Percentiles rank a stretch among this genome's conserved stretches.
phyloP scores from a whole-genome alignment of 2,888 invertebrate species.

The Watsonalla binaria region DNA sequence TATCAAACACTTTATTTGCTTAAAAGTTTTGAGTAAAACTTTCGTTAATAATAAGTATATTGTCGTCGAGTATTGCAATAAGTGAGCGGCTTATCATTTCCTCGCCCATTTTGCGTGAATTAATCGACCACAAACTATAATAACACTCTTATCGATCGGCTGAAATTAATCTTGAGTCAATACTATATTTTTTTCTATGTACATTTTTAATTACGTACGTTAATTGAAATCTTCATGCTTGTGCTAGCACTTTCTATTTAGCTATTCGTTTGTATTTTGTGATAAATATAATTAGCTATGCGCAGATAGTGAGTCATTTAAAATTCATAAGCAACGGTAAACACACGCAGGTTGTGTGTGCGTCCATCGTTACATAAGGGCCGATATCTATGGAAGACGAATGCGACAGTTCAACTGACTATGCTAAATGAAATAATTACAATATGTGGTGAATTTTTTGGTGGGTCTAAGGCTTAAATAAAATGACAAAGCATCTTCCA shows the following conservation, averaged over 20 bases:
- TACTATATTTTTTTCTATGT: constrained; percentile 59
- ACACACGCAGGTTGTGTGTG: background rate
- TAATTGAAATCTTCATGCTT: constrained; percentile 62
- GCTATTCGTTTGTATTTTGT: constrained; percentile 35
- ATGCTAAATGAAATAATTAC: too few relatives aligned
- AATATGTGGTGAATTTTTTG: too few relatives aligned
- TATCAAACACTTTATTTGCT: background rate
- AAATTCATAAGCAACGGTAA: background rate
- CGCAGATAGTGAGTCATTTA: background rate
- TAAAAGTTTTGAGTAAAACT: background rate
- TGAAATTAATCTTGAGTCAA: constrained; percentile 69
- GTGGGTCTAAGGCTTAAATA: too few relatives aligned
- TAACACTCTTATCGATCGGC: constrained; percentile 66
- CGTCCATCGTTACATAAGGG: background rate
- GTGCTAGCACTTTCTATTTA: constrained; percentile 28
- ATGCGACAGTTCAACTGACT: background rate
- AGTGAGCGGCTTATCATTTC: constrained; percentile 40
- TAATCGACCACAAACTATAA: constrained; percentile 62
- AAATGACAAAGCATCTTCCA: too few relatives aligned
- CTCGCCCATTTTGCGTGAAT: constrained; percentile 50
- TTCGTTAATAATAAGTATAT: background rate
- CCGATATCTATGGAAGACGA: background rate
- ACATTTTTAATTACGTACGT: constrained; percentile 70
- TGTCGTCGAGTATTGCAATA: constrained; percentile 27
- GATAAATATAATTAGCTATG: constrained; percentile 13